A percentile compares a stretch with the other conserved stretches of the same genome.
Evolutionary conservation across 1,140 invertebrate species (phyloP).

Genomic region (Caenorhabditis tropicalis): DNA sequence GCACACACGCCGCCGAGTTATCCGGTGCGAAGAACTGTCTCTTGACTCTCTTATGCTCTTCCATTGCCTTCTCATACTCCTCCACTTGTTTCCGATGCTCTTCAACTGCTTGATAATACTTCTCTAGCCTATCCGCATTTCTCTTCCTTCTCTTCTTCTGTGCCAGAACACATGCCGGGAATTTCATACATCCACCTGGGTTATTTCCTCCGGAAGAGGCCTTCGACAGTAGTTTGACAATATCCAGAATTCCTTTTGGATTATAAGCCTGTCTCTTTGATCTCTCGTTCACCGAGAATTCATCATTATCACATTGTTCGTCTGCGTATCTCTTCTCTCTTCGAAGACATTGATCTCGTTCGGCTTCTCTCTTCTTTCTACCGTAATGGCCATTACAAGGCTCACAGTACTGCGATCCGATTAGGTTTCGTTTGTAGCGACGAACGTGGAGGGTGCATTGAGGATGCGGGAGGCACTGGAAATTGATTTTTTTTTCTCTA

Average conservation of each 20-base stretch:
- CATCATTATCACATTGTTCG: conserved; percentile 56
- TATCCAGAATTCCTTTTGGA: conserved; percentile 59
- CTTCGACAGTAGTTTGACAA: conserved; percentile 58
- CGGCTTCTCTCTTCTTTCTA: conserved; percentile 59
- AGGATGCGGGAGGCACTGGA: conserved; percentile 60
- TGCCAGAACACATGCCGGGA: conserved; percentile 61
- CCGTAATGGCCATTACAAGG: conserved; percentile 57
- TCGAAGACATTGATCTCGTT: conserved; percentile 50
- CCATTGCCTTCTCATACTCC: conserved; percentile 45
- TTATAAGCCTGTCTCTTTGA: conserved; percentile 63
- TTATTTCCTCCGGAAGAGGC: conserved; percentile 31
- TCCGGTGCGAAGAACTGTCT: conserved; percentile 64
- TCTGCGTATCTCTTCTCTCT: conserved; percentile 46
- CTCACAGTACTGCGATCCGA: conserved; percentile 61
- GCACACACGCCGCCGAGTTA: conserved; percentile 59
- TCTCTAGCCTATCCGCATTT: conserved; percentile 51
- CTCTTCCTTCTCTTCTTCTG: conserved; percentile 60
- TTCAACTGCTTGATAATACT: conserved; percentile 52
- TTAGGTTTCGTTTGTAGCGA: conserved; percentile 56
- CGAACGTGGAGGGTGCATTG: conserved; percentile 49
- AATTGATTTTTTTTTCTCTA: not conserved
- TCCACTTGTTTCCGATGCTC: conserved; percentile 47
- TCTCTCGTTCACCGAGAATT: conserved; percentile 37
- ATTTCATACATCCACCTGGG: conserved; percentile 58
- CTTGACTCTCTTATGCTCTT: conserved; percentile 60